Evolutionary conservation across 2,113 vertebrate genomes (phyloP), one percentile per base, ranked within the genome.

Genomic region (Vidua chalybeata): DNA sequence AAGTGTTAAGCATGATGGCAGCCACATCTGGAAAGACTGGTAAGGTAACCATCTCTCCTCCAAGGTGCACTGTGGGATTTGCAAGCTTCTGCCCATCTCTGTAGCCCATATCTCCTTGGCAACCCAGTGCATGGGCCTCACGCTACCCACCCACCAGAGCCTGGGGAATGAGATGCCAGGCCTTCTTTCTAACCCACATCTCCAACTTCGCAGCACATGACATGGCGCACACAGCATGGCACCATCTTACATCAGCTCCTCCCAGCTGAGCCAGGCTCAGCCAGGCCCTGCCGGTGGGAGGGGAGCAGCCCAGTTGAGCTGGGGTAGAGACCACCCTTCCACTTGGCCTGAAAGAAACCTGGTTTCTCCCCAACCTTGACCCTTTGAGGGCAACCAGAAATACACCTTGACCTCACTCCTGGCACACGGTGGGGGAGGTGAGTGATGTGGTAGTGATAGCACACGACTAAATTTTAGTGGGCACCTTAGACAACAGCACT

Each of bases 51-150:
- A 93, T 84, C 95, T 96, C 96, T 96, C 94, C 97, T 97, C 92
- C 97, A 94, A 95, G 93, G 84, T 95, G 96, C 97, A 97, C 97
- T 81, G 56, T 96, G 97, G 95, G 84, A 87, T 64, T 96, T 95
- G 91, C 97, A 96, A 97, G 97, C 97, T 97, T 97, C 94, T 95
- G 95, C 83, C 92, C 88, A 87, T 96, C 95, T 95, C 96, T 96
- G 87, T 96, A 95, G 95, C 93, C 96, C 79, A 2, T 93, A 96
- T 87, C 93, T 97, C 97, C 97, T 95, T 89, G 93, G 96, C 97
- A 93, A 96, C 69, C 94, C 96, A 96, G 95, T 97, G 97, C 97
- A 97, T 97, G 97, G 97, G 97, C 96, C 97, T 97, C 97, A 97
- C 97, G 97, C 97, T 97, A 96, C 93, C 95, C 96, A 96, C 97